A percentile compares a stretch with the other conserved stretches of the same genome.
phyloP scores from a whole-genome alignment of 2,888 invertebrate genomes.

The Cyrtodaria siliqua region DNA sequence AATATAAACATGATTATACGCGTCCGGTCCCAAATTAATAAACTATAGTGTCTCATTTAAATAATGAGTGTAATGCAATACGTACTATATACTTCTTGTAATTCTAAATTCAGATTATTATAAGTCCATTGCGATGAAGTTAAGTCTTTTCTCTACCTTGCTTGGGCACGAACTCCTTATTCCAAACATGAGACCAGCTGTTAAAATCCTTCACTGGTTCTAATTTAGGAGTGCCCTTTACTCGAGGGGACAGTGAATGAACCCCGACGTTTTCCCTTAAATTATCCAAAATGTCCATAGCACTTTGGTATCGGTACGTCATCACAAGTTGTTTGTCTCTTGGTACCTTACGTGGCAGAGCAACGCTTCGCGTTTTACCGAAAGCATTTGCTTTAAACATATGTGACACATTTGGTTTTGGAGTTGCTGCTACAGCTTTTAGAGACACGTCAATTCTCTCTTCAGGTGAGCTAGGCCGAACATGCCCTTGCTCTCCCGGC shows the following conservation, averaged over 20 bases:
- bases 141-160: not conserved
- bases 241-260: slow-evolving; percentile 72
- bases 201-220: slow-evolving; percentile 92
- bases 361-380: slow-evolving; percentile 14
- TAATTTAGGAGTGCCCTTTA: slow-evolving; percentile 30
- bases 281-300: slow-evolving; percentile 82
- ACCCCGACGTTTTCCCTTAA: slow-evolving; percentile 67
- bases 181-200: slow-evolving; percentile 96
- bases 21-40: no score
- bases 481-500: not conserved
- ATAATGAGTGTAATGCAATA: no score
- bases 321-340: slow-evolving; percentile 74
- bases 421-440: no score
- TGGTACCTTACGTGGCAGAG: slow-evolving; percentile 49
- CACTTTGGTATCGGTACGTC: slow-evolving; percentile 77
- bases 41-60: no score
- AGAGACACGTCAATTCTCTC: no score
- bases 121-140: no score
- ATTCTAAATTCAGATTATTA: no score
- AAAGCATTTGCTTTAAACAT: no score
- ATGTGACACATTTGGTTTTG: no score
- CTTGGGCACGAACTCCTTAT: slow-evolving; percentile 85
- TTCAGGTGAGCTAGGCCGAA: no score
- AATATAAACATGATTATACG: no score
- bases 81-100: no score